phyloP scores from a whole-genome alignment of 2,113 vertebrate species.

The Hippocampus mohnikei region DNA sequence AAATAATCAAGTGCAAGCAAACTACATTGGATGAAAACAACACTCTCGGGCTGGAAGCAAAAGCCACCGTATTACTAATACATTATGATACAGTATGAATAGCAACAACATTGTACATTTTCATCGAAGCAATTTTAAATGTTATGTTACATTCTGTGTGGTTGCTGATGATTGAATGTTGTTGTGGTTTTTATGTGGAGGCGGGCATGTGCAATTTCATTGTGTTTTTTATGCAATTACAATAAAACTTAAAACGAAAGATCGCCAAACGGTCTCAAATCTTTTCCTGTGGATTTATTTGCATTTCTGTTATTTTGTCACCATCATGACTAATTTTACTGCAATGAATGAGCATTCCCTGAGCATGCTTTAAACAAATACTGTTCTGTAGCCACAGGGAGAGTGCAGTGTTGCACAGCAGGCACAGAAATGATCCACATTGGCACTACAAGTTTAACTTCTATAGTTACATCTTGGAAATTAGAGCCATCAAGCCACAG shows the following conservation, averaged over 20 bases:
- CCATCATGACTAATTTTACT: not conserved
- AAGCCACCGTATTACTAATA: not conserved
- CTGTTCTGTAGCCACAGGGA: not conserved
- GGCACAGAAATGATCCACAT: not conserved
- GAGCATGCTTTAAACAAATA: conserved; percentile 2
- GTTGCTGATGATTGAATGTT: too few relatives aligned
- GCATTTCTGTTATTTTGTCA: not conserved
- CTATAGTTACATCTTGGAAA: not conserved
- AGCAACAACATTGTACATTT: too few relatives aligned
- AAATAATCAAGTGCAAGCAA: conserved; percentile 52
- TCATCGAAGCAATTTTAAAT: too few relatives aligned
- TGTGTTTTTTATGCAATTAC: too few relatives aligned
- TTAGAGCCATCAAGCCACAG: not conserved
- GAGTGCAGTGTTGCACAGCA: not conserved
- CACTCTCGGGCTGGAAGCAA: not conserved
- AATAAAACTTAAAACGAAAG: too few relatives aligned
- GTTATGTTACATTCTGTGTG: too few relatives aligned
- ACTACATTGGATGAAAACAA: conserved; percentile 36
- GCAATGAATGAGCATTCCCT: conserved; percentile 5
- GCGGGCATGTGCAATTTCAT: too few relatives aligned
- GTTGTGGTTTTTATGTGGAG: too few relatives aligned
- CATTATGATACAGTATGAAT: not conserved
- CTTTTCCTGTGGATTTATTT: not conserved
- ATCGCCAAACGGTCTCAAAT: too few relatives aligned
- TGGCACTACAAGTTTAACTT: not conserved